These are phyloP conservation scores for Fissipunctia ypsillon DNA, from an alignment of 2,888 invertebrate genomes.

Conservation along the genomic window DNA sequence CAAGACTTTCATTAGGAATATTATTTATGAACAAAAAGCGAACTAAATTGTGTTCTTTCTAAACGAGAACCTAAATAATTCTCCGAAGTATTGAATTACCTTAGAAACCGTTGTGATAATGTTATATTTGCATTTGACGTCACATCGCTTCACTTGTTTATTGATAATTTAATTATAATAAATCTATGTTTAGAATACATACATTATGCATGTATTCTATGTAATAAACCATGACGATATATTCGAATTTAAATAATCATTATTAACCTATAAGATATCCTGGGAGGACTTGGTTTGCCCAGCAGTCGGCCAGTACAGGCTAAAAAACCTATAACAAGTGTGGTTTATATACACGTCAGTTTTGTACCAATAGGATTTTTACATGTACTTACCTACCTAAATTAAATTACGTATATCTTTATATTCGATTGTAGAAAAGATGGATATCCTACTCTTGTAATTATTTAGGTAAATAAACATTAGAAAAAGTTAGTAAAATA, in stretches of 20 bases:
- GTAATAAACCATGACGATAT: neutral
- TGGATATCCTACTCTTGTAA: too few species aligned
- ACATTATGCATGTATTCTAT: neutral
- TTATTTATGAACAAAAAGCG: neutral
- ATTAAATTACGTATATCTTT: too few species aligned
- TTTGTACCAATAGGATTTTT: too few species aligned
- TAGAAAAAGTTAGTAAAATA: neutral
- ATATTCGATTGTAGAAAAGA: too few species aligned
- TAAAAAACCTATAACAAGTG: neutral
- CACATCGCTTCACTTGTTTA: neutral
- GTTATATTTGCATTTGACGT: slow-evolving; percentile 10
- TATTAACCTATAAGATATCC: too few species aligned
- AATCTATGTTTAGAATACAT: neutral
- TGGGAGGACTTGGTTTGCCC: too few species aligned
- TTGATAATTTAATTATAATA: neutral
- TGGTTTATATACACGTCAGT: neutral
- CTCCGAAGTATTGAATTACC: neutral
- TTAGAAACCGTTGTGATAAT: neutral
- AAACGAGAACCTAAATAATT: neutral
- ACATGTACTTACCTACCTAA: too few species aligned
- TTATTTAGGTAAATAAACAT: neutral
- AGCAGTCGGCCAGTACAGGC: too few species aligned
- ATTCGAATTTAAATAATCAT: neutral
- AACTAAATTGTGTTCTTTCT: neutral
- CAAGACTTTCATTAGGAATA: neutral